Conservation (phyloP, 2,888 invertebrate species). For the Cephonodes hylas region DNA sequence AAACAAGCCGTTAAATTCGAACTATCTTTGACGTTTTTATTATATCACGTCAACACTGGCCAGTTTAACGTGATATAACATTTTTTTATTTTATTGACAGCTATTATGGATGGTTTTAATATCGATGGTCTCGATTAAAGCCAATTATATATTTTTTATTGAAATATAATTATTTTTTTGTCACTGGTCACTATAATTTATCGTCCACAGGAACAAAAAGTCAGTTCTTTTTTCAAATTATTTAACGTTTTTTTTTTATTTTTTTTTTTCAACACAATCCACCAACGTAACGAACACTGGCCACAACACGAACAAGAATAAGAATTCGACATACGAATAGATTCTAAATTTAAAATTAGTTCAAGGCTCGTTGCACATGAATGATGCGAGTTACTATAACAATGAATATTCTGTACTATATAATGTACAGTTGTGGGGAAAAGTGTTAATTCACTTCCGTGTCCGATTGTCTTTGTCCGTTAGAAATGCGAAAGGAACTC, state of each 20-base stretch:
- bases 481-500: no score
- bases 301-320: not conserved
- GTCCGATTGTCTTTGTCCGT: no score
- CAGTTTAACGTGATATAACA: no score
- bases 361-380: slow-evolving; percentile 27
- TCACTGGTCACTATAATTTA: no score
- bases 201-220: no score
- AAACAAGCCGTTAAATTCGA: not conserved
- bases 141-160: no score
- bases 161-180: no score
- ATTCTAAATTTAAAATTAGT: slow-evolving; percentile 37
- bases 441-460: not conserved
- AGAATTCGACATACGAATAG: slow-evolving; percentile 26
- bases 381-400: not conserved
- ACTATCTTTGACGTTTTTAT: not conserved
- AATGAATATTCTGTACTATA: not conserved
- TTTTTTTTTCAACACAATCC: slow-evolving; percentile 16
- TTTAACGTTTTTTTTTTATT: not conserved
- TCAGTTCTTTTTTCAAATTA: not conserved
- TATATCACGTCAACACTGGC: not conserved
- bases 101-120: no score
- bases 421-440: not conserved
- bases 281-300: slow-evolving; percentile 14
- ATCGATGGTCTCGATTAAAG: no score
- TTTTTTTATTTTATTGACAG: no score